Evolutionary conservation across 2,888 invertebrate genomes (phyloP), one percentile per base, ranked within the genome.

Genomic region (Alcis repandata): DNA sequence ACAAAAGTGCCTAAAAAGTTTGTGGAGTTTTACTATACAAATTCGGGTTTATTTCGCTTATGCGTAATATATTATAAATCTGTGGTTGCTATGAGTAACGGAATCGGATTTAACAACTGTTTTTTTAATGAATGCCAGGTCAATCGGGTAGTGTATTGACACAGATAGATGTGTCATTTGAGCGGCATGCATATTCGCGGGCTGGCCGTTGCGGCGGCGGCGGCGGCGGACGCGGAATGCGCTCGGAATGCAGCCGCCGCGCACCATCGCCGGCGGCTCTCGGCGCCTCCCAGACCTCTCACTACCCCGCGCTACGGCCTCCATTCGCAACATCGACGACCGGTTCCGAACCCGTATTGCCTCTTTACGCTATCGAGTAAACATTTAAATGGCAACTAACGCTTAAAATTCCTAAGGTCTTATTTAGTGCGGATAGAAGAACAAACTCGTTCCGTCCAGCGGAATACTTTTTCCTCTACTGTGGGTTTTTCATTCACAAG

Each of bases 181-280:
- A 75, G 69, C 63, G 69, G 67, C 58, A 64, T 59, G 75, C 72
- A 75, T 73, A 65, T 74, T 77, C 73, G 77, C 71, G 72, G 69
- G 71, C 59, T 51, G 49, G 67, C 52, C 72, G 64, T 68, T 77
- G 76, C 78, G 27, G 8, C 10, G 75, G 19, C n/a, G 53, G 27
- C 19, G 10, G 49, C 32, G 22, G 22, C 48, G 20, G 52, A 32
- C n/a, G 38, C 46, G 89, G 87, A 90, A 89, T 89, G 89, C 88
- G 88, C 71, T 85, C 86, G 87, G 85, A 85, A 88, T 89, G 88
- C 86, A 83, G 77, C 73, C 78, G 63, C 67, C 77, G 79, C 76
- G 67, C 78, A 57, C 49, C 46, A 46, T 41, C 33, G 19, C 36
- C 33, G 38, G 46, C 52, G 17, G 33, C 59, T 49, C 46, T 46